A percentile compares a stretch with the other conserved stretches of the same genome.
phyloP scores from a whole-genome alignment of 2,113 vertebrate genomes.

The Galeopterus variegatus region DNA sequence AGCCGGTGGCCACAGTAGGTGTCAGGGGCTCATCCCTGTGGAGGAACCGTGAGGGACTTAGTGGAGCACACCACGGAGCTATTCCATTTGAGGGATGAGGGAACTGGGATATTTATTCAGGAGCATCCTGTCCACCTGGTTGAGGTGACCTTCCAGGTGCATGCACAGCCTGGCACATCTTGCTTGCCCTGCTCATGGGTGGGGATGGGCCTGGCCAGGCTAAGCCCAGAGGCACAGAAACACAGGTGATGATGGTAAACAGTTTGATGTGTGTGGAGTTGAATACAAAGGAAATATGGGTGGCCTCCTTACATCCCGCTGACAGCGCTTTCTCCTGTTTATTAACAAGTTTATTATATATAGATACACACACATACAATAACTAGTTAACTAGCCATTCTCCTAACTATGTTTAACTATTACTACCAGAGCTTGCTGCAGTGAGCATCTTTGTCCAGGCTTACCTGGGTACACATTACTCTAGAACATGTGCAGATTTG shows the following conservation, averaged over 20 bases:
- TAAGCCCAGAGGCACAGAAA: neutral
- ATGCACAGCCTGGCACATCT: fast-evolving
- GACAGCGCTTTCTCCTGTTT: neutral
- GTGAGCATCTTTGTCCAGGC: neutral
- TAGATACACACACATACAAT: neutral
- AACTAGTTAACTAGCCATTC: neutral
- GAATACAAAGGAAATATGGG: fast-evolving
- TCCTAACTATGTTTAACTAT: neutral
- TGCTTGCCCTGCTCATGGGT: neutral
- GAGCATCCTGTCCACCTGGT: neutral
- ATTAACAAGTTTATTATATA: neutral
- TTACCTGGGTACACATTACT: neutral
- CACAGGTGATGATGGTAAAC: too few relatives aligned
- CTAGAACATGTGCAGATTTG: too few relatives aligned
- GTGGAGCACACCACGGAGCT: fast-evolving
- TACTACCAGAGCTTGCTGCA: neutral
- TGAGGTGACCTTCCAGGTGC: neutral
- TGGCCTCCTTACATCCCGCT: neutral
- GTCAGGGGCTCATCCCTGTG: neutral
- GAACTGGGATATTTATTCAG: neutral
- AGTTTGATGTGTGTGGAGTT: neutral
- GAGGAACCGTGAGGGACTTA: too few relatives aligned
- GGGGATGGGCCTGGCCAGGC: neutral
- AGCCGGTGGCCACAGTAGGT: neutral
- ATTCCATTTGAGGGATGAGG: neutral